Conservation (phyloP, 2,888 invertebrate genomes). For the Rhopalosiphum nymphaeae region DNA sequence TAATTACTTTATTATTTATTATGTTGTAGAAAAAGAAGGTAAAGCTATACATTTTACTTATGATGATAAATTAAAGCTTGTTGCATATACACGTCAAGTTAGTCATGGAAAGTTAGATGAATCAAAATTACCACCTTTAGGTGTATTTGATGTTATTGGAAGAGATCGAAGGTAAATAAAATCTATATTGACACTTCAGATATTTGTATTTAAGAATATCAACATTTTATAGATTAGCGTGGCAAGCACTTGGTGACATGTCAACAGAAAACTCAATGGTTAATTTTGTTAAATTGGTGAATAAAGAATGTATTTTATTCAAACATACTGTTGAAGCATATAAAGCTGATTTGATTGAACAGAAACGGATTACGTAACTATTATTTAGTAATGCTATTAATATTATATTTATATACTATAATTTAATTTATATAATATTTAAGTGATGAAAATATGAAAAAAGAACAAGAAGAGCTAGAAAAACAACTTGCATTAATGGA, state of each 20-base stretch:
- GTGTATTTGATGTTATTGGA: slow-evolving; percentile 95
- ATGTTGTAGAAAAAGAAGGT: slow-evolving; percentile 91
- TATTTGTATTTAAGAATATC: background rate
- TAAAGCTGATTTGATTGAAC: slow-evolving; percentile 87
- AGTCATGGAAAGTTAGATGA: slow-evolving; percentile 85
- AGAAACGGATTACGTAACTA: slow-evolving; percentile 76
- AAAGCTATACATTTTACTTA: slow-evolving; percentile 95
- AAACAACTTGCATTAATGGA: slow-evolving; percentile 71
- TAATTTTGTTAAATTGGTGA: slow-evolving; percentile 90
- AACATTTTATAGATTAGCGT: slow-evolving; percentile 78
- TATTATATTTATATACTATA: background rate
- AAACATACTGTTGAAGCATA: slow-evolving; percentile 92
- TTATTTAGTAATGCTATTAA: slow-evolving; percentile 39
- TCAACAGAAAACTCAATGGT: slow-evolving; percentile 89
- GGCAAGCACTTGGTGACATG: slow-evolving; percentile 92
- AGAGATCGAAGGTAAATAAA: slow-evolving; percentile 81
- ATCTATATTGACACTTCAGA: background rate
- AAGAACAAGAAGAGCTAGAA: slow-evolving; percentile 74
- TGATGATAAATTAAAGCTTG: slow-evolving; percentile 90
- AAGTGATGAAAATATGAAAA: slow-evolving; percentile 74
- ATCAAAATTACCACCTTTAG: slow-evolving; percentile 81
- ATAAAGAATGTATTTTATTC: slow-evolving; percentile 90
- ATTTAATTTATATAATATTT: background rate
- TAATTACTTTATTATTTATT: background rate
- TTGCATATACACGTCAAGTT: slow-evolving; percentile 93